Evolutionary conservation across 2,113 vertebrate genomes (phyloP), one percentile per base, ranked within the genome.

Genomic region (Noctilio leporinus): DNA sequence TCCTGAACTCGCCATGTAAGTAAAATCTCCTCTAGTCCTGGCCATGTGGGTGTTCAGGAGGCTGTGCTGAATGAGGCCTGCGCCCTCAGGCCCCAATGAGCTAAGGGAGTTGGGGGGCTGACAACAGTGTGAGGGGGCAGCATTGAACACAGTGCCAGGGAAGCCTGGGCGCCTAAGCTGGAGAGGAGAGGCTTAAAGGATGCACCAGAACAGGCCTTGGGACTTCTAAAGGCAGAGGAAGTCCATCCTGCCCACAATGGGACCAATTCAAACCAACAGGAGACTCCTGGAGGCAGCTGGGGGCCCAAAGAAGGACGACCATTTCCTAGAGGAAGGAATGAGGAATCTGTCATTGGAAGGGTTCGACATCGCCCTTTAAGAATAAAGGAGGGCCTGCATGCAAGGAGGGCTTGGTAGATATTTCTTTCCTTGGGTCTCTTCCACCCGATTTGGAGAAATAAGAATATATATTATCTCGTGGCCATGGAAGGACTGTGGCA

Each of bases 201-300:
- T 2, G 10, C 28, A 2, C 20, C 40, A 7, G 5, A 55, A 55
- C 43, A 38, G 73, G n/a, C 24, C 38, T 45, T 16, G 49, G 81
- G 14, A 69, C 43, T 62, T 55, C 55, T 16, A n/a, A 14, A 75
- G 3, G 17, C 16, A 35, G 11, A 17, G 33, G 30, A 73, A 65
- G 22, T 83, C 84, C 70, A n/a, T n/a, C n/a, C n/a, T n/a, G n/a
- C n/a, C 59, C 33, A 43, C 85, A 64, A 72, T 73, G 51, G 87
- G 53, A 77, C 45, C 67, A 53, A 69, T 16, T 69, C 10, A 2
- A 24, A 14, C 38, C 38, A 43, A 26, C 9, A 62, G 20, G 19
- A 62, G 26, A 73, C 20, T 70, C 45, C 35, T 38, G 84, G 17
- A 83, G 19, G 70, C 15, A 94, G n/a, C 45, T 15, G 57, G 28